These are phyloP conservation scores for Hirtodrosophila alboralis DNA, from an alignment of 2,888 invertebrate genomes.

Conservation along the genomic window DNA sequence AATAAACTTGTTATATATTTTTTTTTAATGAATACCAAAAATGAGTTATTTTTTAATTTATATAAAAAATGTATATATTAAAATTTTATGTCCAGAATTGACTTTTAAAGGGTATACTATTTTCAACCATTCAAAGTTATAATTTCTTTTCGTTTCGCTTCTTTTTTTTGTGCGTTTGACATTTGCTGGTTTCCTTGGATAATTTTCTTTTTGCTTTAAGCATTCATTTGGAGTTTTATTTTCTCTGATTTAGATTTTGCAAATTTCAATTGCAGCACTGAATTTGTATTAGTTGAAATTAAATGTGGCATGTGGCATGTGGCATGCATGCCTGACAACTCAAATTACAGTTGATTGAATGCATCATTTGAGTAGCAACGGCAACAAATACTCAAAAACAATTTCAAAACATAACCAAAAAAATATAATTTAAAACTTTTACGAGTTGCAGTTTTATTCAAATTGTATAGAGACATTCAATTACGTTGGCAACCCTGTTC, in stretches of 20 bases:
- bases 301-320: constrained; percentile 13
- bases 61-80: too few species aligned
- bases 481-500: too few species aligned
- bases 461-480: too few species aligned
- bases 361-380: constrained; percentile 44
- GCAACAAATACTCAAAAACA: neutral
- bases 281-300: constrained; percentile 33
- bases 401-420: neutral
- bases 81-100: too few species aligned
- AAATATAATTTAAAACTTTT: too few species aligned
- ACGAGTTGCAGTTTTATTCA: too few species aligned
- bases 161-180: constrained; percentile 1
- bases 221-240: constrained; percentile 3
- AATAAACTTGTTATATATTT: too few species aligned
- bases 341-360: constrained; percentile 42
- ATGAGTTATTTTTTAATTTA: too few species aligned
- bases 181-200: constrained; percentile 23
- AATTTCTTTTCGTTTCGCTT: too few species aligned
- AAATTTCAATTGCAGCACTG: constrained; percentile 16
- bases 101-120: too few species aligned
- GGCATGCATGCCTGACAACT: constrained; percentile 20
- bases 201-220: constrained; percentile 18
- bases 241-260: constrained; percentile 1
- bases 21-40: too few species aligned
- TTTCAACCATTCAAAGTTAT: too few species aligned